Base-by-base conservation (phyloP, 2,888 invertebrate genomes). In the Molorchus minor region DNA sequence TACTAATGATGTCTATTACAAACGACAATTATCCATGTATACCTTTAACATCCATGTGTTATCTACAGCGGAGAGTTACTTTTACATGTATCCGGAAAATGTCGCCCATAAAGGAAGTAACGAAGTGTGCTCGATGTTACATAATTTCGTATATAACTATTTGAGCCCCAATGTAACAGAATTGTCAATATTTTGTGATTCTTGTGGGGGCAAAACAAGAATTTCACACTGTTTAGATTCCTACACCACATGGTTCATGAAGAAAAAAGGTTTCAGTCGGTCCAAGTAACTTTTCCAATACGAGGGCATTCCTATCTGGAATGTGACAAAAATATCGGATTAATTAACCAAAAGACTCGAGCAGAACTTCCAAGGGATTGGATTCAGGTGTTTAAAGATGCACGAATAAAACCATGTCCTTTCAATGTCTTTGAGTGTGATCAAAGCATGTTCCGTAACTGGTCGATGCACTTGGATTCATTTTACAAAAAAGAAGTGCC, bases 261-360 rank as follows among this genome's bases (percentile, higher is more conserved):
- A 5, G 19, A 55, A 44, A 64, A 69, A 46, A 62, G 53, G 25
- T 41, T 71, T 3, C 69, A 73, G 25, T 61, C 49, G 19, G 55
- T 69, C n/a, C 63, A 64, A 30, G 53, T 74, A 10, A 67, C 68
- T 20, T 74, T 71, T 61, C 71, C 71, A 16, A 61, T 73, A 13
- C 58, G 71, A 53, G 71, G 72, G 4, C 65, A 66, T 43, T 70
- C 65, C 8, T 71, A 69, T 49, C 20, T 69, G 12, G 67, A 72
- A 45, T 67, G 69, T 41, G 72, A 72, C 45, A 67, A 63, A 46
- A 56, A 70, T 52, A 57, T 70, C 44, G 61, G 63, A 17, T 38
- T 68, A 36, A 56, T 71, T 16, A 67, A 68, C 36, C 63, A 60
- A 58, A 65, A 56, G 33, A 21, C 56, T 20, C 49, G 41, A 46